A percentile compares a stretch with the other conserved stretches of the same genome.
phyloP scores from a whole-genome alignment of 2,888 invertebrate species.

The Caradrina clavipalpis region DNA sequence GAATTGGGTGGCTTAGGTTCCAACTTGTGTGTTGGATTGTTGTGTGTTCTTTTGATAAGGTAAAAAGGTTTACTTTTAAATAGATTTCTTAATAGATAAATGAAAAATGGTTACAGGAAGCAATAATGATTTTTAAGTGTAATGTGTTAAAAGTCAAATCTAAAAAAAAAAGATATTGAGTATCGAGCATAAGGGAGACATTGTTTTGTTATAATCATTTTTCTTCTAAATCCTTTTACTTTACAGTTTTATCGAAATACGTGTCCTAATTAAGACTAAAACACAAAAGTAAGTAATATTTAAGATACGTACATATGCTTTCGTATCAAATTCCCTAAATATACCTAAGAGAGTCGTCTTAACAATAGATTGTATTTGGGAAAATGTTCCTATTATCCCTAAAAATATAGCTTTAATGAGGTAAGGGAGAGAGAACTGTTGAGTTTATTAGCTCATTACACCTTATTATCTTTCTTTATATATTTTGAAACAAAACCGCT shows the following conservation, averaged over 20 bases:
- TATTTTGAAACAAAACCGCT: constrained; percentile 18
- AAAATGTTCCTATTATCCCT: constrained; percentile 26
- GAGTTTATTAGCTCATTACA: constrained; percentile 38
- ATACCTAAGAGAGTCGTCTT: neutral
- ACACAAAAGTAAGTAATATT: neutral
- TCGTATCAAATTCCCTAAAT: neutral
- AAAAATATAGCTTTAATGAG: constrained; percentile 19
- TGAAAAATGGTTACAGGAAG: too few relatives aligned
- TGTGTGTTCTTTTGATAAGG: neutral
- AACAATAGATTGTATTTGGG: constrained; percentile 11
- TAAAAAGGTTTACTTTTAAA: too few relatives aligned
- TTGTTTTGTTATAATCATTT: too few relatives aligned
- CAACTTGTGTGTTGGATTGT: neutral
- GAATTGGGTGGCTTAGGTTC: constrained; percentile 6
- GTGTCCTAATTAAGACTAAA: neutral
- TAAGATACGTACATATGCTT: neutral
- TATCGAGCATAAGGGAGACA: too few relatives aligned
- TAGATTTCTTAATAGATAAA: too few relatives aligned
- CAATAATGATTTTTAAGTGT: too few relatives aligned
- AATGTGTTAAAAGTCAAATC: too few relatives aligned
- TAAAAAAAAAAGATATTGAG: too few relatives aligned
- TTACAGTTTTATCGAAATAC: neutral
- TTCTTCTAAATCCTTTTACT: too few relatives aligned
- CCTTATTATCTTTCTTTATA: constrained; percentile 12
- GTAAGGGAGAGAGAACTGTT: constrained; percentile 5